Base-by-base conservation (phyloP, 1,140 invertebrate species). In the Acromyrmex echinatior region DNA sequence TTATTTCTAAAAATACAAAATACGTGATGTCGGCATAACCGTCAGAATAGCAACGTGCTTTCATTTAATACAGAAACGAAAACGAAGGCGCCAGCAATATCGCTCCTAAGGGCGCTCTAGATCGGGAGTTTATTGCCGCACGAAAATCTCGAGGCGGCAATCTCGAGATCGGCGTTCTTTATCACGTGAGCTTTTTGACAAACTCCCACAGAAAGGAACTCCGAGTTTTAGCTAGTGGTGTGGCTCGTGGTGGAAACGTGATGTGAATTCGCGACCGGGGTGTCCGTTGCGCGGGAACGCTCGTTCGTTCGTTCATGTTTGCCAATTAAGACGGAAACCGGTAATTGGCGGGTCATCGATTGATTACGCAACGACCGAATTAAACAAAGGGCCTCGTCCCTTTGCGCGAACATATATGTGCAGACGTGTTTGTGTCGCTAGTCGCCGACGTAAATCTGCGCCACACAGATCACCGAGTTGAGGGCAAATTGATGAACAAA, bases 271-370 rank as follows among this genome's bases (percentile, higher is more conserved):
- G 28, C 21, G 60, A 80, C 58, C 56, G 58, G 39, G 78, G 3
- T 9, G 6, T 9, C 35, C 58, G 21, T 63, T 21, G 62, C 39
- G 58, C 63, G 45, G 62, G 18, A 16, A 45, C 63, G 49, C 25
- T 79, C 78, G 65, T 66, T 86, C 71, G 86, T 88, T 86, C 53
- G 60, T 25, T 76, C 68, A 51, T 91, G 87, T 91, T 91, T 91
- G 87, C 89, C 87, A 91, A 91, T 91, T 91, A 91, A 91, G 87
- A 85, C 58, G 89, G 87, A 76, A 84, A 65, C 82, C 62, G 73
- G 77, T 91, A 90, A 91, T 91, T 91, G 89, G 87, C 81, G 56
- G 82, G 73, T 87, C 87, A 90, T 91, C 89, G 89, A 91, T 91
- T 91, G 90, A 91, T 91, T 81, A 87, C 82, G 66, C 62, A 58